Percentiles rank a stretch among this genome's conserved stretches.
Evolutionary conservation across 2,797 vertebrate species (phyloP).

Genomic region (Catharus ustulatus): DNA sequence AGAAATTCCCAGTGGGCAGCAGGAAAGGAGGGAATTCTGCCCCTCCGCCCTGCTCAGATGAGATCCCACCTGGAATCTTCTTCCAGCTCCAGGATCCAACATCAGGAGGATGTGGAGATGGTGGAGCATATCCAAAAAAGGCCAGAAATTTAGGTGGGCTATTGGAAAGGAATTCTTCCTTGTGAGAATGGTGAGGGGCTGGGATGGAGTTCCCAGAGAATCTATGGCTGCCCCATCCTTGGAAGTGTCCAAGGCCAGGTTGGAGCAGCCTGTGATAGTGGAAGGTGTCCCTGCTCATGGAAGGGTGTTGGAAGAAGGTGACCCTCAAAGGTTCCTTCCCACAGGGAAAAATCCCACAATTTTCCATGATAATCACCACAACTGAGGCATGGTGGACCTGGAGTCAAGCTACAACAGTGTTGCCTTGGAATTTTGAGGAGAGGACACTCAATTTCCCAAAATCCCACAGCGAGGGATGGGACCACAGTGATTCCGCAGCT

Average conservation of each 20-base stretch:
- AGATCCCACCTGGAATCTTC: background rate
- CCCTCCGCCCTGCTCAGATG: too few species aligned
- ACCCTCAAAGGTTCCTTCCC: too few species aligned
- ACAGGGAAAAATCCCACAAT: too few species aligned
- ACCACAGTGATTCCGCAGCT: rapidly evolving
- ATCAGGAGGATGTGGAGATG: background rate
- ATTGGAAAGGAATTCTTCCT: background rate
- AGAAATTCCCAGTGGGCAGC: background rate
- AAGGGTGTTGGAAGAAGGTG: too few species aligned
- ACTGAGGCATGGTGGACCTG: too few species aligned
- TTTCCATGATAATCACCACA: too few species aligned
- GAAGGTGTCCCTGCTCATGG: background rate
- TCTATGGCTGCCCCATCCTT: background rate
- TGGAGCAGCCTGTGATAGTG: rapidly evolving
- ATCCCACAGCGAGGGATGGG: rapidly evolving
- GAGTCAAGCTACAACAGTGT: too few species aligned
- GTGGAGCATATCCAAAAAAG: background rate
- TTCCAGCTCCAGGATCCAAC: rapidly evolving
- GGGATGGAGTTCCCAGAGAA: background rate
- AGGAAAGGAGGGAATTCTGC: too few species aligned
- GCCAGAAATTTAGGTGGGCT: too few species aligned
- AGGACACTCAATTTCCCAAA: background rate
- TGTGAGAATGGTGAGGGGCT: background rate
- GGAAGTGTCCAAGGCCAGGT: background rate
- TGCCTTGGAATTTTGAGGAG: too few species aligned